Evolutionary conservation across 2,113 vertebrate genomes (phyloP).

Genomic region (Bothrops jararaca): DNA sequence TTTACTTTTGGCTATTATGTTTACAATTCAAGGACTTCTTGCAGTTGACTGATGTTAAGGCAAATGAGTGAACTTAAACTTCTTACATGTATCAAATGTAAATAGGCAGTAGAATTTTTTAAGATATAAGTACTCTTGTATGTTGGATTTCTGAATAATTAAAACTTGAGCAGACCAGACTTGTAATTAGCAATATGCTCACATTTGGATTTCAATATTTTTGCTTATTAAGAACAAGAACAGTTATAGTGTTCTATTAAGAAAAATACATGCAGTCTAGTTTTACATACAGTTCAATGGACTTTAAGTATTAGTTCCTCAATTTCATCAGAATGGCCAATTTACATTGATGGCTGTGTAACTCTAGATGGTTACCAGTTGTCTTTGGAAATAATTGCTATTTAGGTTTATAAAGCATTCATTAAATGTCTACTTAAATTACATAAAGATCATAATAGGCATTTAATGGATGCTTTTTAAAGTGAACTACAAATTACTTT

Average conservation of each 20-base stretch:
- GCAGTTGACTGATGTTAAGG: neutral
- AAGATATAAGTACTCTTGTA: neutral
- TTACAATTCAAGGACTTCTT: constrained; percentile 1
- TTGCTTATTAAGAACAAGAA: constrained; percentile 11
- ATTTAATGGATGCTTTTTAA: constrained; percentile 68
- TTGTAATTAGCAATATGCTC: constrained; percentile 9
- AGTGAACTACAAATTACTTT: constrained; percentile 67
- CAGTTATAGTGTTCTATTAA: neutral
- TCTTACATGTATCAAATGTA: neutral
- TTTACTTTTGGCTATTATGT: neutral
- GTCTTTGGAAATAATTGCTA: constrained; percentile 67
- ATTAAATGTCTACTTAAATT: constrained; percentile 69
- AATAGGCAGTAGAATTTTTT: neutral
- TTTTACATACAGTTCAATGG: constrained; percentile 15
- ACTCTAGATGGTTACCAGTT: constrained; percentile 61
- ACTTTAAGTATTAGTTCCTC: constrained; percentile 38
- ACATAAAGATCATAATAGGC: constrained; percentile 69
- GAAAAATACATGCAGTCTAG: constrained; percentile 13
- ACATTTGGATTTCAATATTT: neutral
- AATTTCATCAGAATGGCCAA: constrained; percentile 52
- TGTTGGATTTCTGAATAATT: neutral
- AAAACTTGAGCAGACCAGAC: neutral
- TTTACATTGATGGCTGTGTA: constrained; percentile 54
- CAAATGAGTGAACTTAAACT: neutral
- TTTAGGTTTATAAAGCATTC: constrained; percentile 66